Evolutionary conservation across 2,797 vertebrate genomes (phyloP).

Genomic region (Picus viridis): DNA sequence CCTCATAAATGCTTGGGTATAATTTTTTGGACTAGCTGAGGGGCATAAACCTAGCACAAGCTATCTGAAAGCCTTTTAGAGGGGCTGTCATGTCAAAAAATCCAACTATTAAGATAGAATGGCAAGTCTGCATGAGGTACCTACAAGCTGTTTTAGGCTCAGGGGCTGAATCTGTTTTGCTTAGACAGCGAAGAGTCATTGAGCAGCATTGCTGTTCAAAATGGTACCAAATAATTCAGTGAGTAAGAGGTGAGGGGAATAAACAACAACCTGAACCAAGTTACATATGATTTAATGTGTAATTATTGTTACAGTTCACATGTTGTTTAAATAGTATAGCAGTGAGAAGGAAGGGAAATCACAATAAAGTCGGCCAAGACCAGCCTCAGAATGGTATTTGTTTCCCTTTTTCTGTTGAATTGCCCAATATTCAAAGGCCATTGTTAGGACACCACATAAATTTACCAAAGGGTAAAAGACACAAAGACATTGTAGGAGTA

Average conservation of each 20-base stretch:
- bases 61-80: neutral
- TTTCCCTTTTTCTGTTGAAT: neutral
- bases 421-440: neutral
- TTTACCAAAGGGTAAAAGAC: neutral
- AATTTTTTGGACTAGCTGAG: neutral
- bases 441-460: neutral
- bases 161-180: neutral
- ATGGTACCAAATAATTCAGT: neutral
- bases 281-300: neutral
- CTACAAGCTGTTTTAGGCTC: neutral
- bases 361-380: neutral
- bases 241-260: neutral
- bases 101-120: neutral
- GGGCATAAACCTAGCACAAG: neutral
- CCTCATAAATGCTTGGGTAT: neutral
- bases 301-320: neutral
- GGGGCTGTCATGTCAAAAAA: neutral
- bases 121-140: neutral
- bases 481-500: neutral
- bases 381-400: neutral
- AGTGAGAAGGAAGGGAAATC: neutral
- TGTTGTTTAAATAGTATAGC: neutral
- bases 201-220: neutral
- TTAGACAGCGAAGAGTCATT: neutral
- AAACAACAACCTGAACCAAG: neutral